Evolutionary conservation across 30 jellyfish, hydroid and myxozoan genomes (phyloP), one percentile per base, ranked within the genome.

Genomic region (Hydractinia echinata): DNA sequence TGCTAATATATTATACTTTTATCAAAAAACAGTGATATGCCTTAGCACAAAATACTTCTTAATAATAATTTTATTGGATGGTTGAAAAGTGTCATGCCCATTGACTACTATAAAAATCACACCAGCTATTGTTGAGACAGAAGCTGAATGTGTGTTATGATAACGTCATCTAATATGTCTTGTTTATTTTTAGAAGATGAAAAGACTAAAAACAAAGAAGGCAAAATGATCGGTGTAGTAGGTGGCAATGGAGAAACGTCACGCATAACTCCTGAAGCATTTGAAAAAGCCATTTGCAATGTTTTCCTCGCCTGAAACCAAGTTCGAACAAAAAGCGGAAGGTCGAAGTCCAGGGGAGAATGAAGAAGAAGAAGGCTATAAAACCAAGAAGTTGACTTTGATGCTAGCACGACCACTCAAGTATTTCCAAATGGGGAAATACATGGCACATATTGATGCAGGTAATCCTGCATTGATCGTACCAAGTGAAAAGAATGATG

Each of bases 391-490:
- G n/a, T 30, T 82, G 56, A 69, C 89, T n/a, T 56, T 82, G 18
- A 82, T 82, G 89, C 73, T 92, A 58, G 98, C 95, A 18, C 76
- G 98, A 67, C 98, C 98, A 14, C 77, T 92, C 79, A 84, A 82
- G 55, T 92, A 92, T 84, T 79, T 21, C 48, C 93, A 83, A 49
- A 85, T 78, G 72, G 84, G 73, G 15, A 83, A 79, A 14, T 62
- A 66, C n/a, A 76, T 68, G 30, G 96, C 96, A n/a, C 96, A 92
- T 51, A 70, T 92, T 53, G 91, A 92, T 76, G 98, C 98, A 20
- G 98, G 98, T 55, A 83, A 84, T 67, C 89, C 95, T 61, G 93
- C 84, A 55, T 49, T 92, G 55, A 61, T 92, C 61, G 81, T 92
- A 18, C 98, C 98, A 11, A 72, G 85, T 56, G 60, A 70, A 52